A percentile compares a stretch with the other conserved stretches of the same genome.
Evolutionary conservation across 2,113 vertebrate species (phyloP).

Genomic region (Chroicocephalus ridibundus): DNA sequence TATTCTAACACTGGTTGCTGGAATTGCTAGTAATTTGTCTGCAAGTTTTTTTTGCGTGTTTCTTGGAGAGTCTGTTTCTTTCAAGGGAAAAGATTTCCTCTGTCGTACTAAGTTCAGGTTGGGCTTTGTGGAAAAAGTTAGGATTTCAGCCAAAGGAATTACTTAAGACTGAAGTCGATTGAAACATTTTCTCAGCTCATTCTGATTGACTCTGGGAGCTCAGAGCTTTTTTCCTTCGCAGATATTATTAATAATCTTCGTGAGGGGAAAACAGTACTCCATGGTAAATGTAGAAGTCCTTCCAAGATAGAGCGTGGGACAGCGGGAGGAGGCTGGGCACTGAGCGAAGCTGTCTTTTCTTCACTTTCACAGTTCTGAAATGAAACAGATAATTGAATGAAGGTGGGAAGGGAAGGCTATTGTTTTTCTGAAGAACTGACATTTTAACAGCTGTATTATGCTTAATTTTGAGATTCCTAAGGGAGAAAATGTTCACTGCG

Average conservation of each 20-base stretch:
- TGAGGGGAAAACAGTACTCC: not conserved
- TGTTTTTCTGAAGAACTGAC: constrained; percentile 24
- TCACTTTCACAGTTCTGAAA: not conserved
- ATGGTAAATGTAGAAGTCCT: not conserved
- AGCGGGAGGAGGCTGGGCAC: not conserved
- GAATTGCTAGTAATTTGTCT: not conserved
- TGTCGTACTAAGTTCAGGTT: not conserved
- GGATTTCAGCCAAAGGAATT: not conserved
- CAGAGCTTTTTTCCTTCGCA: not conserved
- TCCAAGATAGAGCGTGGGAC: not conserved
- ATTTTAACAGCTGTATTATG: constrained; percentile 3
- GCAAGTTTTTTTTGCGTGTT: not conserved
- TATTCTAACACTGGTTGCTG: not conserved
- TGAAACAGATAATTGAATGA: not conserved
- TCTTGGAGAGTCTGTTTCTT: not conserved
- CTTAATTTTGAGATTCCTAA: not conserved
- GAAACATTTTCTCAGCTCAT: not conserved
- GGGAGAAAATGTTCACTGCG: not conserved
- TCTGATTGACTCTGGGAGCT: not conserved
- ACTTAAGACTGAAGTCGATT: not conserved
- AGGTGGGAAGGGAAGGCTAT: constrained; percentile 23
- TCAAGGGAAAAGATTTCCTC: not conserved
- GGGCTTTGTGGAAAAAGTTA: not conserved
- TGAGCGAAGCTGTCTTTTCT: not conserved
- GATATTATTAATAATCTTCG: not conserved